These are phyloP conservation scores for Macrophya annulata DNA, from an alignment of 2,888 invertebrate genomes.

Conservation along the genomic window DNA sequence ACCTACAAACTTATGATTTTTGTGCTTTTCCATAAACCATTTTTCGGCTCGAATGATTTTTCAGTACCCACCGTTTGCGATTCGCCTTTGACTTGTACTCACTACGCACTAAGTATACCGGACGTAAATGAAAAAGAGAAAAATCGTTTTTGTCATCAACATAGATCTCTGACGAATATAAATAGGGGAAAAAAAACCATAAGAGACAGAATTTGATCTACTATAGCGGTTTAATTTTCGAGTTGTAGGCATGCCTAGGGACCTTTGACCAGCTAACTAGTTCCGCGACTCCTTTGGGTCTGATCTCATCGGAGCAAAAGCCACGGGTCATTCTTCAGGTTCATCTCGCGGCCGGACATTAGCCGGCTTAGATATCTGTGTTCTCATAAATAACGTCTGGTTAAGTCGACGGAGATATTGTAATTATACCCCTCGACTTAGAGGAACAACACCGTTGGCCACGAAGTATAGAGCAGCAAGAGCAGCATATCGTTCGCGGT, in stretches of 20 bases:
- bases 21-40: too few species aligned
- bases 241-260: conserved; percentile 44
- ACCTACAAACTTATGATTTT: too few species aligned
- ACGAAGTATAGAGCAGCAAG: conserved; percentile 39
- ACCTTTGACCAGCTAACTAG: conserved; percentile 56
- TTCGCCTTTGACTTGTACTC: too few species aligned
- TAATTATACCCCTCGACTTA: conserved; percentile 50
- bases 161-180: not conserved
- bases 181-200: not conserved
- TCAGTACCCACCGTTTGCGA: too few species aligned
- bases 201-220: conserved; percentile 36
- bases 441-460: conserved; percentile 40
- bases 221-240: conserved; percentile 43
- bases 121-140: not conserved
- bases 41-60: too few species aligned
- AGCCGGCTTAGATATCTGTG: conserved; percentile 48
- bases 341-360: conserved; percentile 52
- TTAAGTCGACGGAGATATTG: conserved; percentile 49
- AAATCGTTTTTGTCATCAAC: not conserved
- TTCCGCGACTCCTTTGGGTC: conserved; percentile 54
- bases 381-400: conserved; percentile 56
- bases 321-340: conserved; percentile 54
- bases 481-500: not conserved
- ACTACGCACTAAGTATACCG: too few species aligned
- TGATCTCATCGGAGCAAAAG: conserved; percentile 55